These are phyloP conservation scores for Hypomecis punctinalis DNA, from an alignment of 2,888 invertebrate species.

Conservation along the genomic window DNA sequence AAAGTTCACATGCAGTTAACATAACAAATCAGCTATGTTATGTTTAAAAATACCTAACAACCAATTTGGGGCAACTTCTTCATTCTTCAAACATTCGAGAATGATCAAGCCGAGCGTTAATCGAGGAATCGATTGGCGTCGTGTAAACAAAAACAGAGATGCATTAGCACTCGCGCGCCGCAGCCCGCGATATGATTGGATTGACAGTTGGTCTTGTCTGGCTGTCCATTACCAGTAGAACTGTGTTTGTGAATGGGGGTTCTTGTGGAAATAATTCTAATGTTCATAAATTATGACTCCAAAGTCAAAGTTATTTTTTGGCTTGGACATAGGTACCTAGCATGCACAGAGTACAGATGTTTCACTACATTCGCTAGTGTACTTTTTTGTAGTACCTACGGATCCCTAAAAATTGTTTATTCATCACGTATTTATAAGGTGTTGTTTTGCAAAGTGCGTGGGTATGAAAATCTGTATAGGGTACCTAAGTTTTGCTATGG, in stretches of 20 bases:
- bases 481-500: no score
- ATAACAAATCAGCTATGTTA: constrained; percentile 9
- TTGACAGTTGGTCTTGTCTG: constrained; percentile 48
- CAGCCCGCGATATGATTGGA: constrained; percentile 68
- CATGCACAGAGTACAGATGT: no score
- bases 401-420: not conserved
- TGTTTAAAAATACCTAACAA: constrained; percentile 17
- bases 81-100: constrained; percentile 22
- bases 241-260: constrained; percentile 20
- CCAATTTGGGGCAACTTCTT: constrained; percentile 26
- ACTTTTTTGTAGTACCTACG: no score
- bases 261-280: constrained; percentile 22
- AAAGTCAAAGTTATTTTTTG: no score
- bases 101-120: constrained; percentile 33
- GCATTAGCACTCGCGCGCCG: constrained; percentile 62
- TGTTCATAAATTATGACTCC: not conserved
- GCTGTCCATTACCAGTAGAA: constrained; percentile 56
- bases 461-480: no score
- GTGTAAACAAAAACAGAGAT: constrained; percentile 71
- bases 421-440: no score
- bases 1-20: not conserved
- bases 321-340: no score
- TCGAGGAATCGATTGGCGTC: constrained; percentile 55
- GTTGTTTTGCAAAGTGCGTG: no score
- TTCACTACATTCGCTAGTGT: no score